Evolutionary conservation across 2,888 invertebrate genomes (phyloP).

Genomic region (Phania funesta): DNA sequence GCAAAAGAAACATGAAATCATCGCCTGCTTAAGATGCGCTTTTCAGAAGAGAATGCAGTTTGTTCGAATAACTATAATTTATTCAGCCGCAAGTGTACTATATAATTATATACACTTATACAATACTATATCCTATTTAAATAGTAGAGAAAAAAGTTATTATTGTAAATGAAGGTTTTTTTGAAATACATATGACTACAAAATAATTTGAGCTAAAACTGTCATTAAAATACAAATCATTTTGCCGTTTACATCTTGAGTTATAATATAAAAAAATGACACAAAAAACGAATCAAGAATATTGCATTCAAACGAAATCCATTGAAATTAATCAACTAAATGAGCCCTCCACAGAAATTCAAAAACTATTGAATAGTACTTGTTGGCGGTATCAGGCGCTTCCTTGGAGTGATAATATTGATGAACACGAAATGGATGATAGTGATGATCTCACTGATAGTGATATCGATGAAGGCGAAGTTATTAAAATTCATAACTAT

Average conservation of each 20-base stretch:
- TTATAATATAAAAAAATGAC: neutral
- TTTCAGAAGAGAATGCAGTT: too few species aligned
- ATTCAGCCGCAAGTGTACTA: too few species aligned
- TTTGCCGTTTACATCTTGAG: neutral
- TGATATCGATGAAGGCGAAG: neutral
- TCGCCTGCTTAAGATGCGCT: too few species aligned
- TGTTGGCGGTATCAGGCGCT: neutral
- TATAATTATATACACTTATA: too few species aligned
- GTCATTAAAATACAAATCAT: neutral
- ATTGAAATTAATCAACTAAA: neutral
- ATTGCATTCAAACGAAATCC: neutral
- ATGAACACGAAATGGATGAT: neutral
- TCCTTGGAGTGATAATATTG: neutral
- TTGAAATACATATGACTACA: too few species aligned
- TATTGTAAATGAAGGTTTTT: too few species aligned
- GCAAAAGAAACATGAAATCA: too few species aligned
- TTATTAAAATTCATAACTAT: neutral
- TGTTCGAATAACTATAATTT: too few species aligned
- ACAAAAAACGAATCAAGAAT: neutral
- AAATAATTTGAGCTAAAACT: neutral
- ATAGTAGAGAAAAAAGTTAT: too few species aligned
- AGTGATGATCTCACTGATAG: slow-evolving; percentile 21
- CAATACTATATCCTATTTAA: too few species aligned
- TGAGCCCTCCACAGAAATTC: neutral
- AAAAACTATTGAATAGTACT: neutral